These are phyloP conservation scores for Schizotus pectinicornis DNA, from an alignment of 2,888 invertebrate genomes.

Conservation along the genomic window DNA sequence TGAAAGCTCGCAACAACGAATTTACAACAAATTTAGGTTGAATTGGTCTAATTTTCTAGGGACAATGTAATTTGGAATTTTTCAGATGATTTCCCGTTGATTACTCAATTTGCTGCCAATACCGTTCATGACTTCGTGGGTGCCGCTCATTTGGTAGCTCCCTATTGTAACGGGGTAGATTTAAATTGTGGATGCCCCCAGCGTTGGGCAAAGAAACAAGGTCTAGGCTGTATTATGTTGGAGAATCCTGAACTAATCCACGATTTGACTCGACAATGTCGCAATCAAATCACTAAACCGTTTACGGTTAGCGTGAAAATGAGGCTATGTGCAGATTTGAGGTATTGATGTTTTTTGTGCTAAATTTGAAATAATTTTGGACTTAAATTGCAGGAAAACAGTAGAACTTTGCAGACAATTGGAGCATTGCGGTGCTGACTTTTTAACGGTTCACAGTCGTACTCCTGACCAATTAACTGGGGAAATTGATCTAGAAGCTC, in stretches of 20 bases:
- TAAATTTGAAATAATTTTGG: constrained; percentile 3
- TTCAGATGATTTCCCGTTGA: constrained; percentile 79
- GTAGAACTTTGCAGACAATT: constrained; percentile 80
- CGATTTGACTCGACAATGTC: constrained; percentile 79
- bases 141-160: constrained; percentile 83
- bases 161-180: constrained; percentile 90
- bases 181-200: constrained; percentile 98
- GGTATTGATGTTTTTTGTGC: constrained; percentile 42
- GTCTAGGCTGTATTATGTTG: constrained; percentile 85
- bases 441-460: constrained; percentile 90
- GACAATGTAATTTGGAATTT: constrained; percentile 13
- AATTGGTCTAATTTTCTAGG: constrained; percentile 2
- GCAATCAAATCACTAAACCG: constrained; percentile 71
- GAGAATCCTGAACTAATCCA: constrained; percentile 82
- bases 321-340: constrained; percentile 75
- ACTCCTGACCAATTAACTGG: constrained; percentile 83
- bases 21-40: constrained; percentile 71
- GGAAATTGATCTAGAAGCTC: constrained; percentile 71
- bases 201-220: constrained; percentile 90
- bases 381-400: constrained; percentile 62
- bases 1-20: constrained; percentile 83
- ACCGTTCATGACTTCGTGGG: constrained; percentile 80
- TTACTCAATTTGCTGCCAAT: constrained; percentile 95
- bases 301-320: constrained; percentile 94
- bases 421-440: constrained; percentile 86